Percentiles rank a stretch among this genome's conserved stretches.
phyloP scores from a whole-genome alignment of 2,797 vertebrate genomes.

The Bradypodion pumilum region DNA sequence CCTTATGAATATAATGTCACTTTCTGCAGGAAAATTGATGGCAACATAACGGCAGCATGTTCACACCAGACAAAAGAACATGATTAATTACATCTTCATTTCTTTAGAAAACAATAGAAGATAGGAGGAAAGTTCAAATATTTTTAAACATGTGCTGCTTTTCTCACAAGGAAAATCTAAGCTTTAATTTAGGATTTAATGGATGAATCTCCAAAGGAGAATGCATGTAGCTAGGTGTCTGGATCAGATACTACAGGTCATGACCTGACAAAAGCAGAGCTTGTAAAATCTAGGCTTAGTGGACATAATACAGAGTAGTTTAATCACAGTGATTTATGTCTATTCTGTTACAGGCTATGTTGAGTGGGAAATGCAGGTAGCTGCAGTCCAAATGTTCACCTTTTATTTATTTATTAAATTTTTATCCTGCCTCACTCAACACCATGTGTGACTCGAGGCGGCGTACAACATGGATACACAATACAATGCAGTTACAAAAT shows the following conservation, averaged over 20 bases:
- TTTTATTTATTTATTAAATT: too few relatives aligned
- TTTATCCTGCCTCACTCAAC: too few relatives aligned
- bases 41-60: background rate
- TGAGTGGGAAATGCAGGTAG: too few relatives aligned
- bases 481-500: too few relatives aligned
- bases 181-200: background rate
- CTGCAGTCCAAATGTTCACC: too few relatives aligned
- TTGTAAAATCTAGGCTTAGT: too few relatives aligned
- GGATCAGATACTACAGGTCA: background rate
- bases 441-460: too few relatives aligned
- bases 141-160: background rate
- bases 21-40: constrained; percentile 1
- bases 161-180: background rate
- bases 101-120: constrained; percentile 8
- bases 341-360: too few relatives aligned
- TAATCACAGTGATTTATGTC: too few relatives aligned
- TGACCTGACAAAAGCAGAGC: too few relatives aligned
- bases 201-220: background rate
- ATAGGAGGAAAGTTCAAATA: background rate
- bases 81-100: constrained; percentile 13
- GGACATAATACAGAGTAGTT: too few relatives aligned
- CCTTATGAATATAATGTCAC: constrained; percentile 34
- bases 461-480: too few relatives aligned
- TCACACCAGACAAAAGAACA: rapidly evolving
- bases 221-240: background rate